Evolutionary conservation across 1,140 invertebrate genomes (phyloP), one percentile per base, ranked within the genome.

Genomic region (Phortica variegata): DNA sequence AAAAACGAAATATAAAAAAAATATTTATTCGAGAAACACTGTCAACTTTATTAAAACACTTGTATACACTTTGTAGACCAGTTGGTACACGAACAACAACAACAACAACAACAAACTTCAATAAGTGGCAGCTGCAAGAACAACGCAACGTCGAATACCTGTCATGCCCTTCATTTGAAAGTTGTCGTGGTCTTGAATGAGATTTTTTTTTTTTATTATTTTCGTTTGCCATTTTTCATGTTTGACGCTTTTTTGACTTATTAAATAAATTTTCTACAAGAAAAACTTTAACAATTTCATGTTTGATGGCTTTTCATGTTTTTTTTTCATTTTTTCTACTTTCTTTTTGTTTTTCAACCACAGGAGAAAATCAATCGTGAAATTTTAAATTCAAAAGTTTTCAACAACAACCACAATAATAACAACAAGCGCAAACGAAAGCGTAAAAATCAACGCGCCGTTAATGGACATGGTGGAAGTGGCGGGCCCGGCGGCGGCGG

Each of bases 321-420:
- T 34, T 44, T 44, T 8, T 21, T 48, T 26, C 23, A 41, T 50
- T 2, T 23, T 33, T 40, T 15, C n/a, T 36, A 33, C n/a, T 47
- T 31, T 17, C 43, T 29, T 31, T 29, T 16, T 46, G 2, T 36
- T 51, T 41, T 41, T 32, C 21, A 26, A 12, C 31, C 48, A 15
- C 50, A 76, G 74, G 69, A 75, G 43, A 75, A 74, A 60, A 75
- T 76, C 37, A 76, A 75, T 55, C 60, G 62, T 5, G 69, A 76
- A 51, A 73, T 76, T 45, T 39, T 75, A 38, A 75, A 73, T 38
- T 71, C 71, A 16, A 75, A 76, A 40, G 54, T 76, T 40, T 73
- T 76, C 26, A 60, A 59, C 12, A 57, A 49, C 18, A 52, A 60
- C 17, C n/a, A 29, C 15, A 38, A 36, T 38, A 51, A 44, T 13